Base-by-base conservation (phyloP, 2,888 invertebrate genomes). In the Scaptomyza tumidula region DNA sequence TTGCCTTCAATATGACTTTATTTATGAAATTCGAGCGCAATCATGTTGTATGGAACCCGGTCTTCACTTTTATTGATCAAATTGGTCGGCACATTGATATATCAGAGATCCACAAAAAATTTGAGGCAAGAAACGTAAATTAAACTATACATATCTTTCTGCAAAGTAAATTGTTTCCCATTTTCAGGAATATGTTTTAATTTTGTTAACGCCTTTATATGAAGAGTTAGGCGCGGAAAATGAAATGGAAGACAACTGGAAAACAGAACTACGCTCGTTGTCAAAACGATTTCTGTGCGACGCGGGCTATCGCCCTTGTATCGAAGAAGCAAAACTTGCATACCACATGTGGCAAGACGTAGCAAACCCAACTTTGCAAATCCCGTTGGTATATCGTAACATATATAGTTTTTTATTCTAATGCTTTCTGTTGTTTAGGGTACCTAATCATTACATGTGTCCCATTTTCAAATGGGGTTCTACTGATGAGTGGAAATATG, bases 391-490 rank as follows among this genome's bases (percentile, higher is more conserved):
- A 75, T 35, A 29, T 3, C 1, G 9, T 3, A 27, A 49, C 19
- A n/a, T 7, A 6, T 4, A 9, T 57, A 54, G 24, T 19, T 43
- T 27, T 10, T 9, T 4, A 48, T 6, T 48, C 16, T 57, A 0
- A 53, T 13, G 11, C 24, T 45, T 35, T 14, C 11, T 37, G 6
- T 43, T 7, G 61, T 55, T 60, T 75, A 97, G 97, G 6, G 94
- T 96, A 52, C 94, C 95, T 16, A 96, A 95, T 90, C 95, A 95
- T 87, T 95, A 94, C 90, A 94, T 97, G 70, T 97, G 97, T 71
- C 96, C 96, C 1, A 96, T 97, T 0, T 96, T 97, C 91, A 95
- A 95, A 91, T 96, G 96, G 95, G 97, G 97, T 0, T 94, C 95
- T 0, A 93, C 94, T 78, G 94, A 95, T 46, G 96, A 97, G 90